These are phyloP conservation scores for Psittacula echo DNA, from an alignment of 2,797 vertebrate genomes.

Conservation along the genomic window DNA sequence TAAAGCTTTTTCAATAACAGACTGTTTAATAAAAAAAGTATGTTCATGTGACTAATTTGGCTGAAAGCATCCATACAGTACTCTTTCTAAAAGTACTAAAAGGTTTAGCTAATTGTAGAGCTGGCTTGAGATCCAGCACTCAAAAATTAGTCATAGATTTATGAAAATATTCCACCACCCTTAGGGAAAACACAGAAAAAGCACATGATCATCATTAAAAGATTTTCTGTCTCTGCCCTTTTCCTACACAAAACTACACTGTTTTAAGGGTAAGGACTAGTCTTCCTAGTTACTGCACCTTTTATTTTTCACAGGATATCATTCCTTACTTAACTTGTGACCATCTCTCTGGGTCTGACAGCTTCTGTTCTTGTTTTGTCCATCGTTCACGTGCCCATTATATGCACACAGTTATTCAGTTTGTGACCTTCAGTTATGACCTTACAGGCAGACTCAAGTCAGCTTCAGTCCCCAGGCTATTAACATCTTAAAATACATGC, in stretches of 20 bases:
- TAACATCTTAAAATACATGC: neutral
- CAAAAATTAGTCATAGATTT: constrained; percentile 32
- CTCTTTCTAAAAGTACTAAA: constrained; percentile 20
- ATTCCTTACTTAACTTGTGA: neutral
- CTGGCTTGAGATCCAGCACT: neutral
- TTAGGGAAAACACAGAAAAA: constrained; percentile 26
- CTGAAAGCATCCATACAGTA: neutral
- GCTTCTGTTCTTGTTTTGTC: neutral
- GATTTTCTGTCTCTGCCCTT: neutral
- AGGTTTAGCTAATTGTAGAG: constrained; percentile 8
- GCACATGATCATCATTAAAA: neutral
- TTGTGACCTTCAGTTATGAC: neutral
- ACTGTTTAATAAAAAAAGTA: neutral
- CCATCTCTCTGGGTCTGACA: neutral
- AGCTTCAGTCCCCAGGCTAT: neutral
- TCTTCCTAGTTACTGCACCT: neutral
- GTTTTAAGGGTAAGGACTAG: neutral
- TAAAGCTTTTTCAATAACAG: neutral
- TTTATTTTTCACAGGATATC: neutral
- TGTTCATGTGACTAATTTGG: neutral
- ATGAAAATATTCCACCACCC: constrained; percentile 9
- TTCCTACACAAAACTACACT: neutral
- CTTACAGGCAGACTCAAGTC: neutral
- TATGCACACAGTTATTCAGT: neutral
- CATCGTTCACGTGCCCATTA: neutral